These are phyloP conservation scores for Channa maculata DNA, from an alignment of 2,113 vertebrate genomes.

Conservation along the genomic window DNA sequence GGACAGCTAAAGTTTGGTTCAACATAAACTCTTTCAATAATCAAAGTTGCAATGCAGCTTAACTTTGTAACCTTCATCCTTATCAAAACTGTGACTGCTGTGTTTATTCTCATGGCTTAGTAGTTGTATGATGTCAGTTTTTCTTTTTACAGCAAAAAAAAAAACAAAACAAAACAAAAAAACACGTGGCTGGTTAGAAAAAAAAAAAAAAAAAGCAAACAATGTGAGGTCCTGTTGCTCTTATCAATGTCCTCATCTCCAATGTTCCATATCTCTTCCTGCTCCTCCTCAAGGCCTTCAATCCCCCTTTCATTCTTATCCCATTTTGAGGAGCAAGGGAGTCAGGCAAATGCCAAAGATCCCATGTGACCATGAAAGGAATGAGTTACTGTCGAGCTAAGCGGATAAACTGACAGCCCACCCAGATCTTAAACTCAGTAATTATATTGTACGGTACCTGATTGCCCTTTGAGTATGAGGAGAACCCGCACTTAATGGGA, in stretches of 20 bases:
- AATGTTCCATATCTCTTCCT: conserved; percentile 21
- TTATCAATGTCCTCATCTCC: conserved; percentile 48
- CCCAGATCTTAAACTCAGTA: conserved; percentile 8
- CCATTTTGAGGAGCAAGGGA: conserved; percentile 7
- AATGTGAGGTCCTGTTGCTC: conserved; percentile 31
- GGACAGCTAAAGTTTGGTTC: background rate
- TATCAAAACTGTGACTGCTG: background rate
- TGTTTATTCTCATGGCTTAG: background rate
- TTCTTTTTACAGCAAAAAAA: background rate
- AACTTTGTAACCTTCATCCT: background rate
- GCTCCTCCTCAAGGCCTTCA: conserved; percentile 36
- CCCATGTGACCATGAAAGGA: conserved; percentile 17
- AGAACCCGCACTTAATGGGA: background rate
- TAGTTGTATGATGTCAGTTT: background rate
- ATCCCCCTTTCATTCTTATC: background rate
- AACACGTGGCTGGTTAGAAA: conserved; percentile 3
- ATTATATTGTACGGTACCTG: background rate
- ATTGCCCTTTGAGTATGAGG: background rate
- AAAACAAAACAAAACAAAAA: background rate
- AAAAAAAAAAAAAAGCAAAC: conserved; percentile 20
- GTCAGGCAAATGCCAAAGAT: background rate
- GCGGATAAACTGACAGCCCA: background rate
- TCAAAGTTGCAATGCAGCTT: too few relatives aligned
- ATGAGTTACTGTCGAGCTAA: background rate
- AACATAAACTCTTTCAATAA: too few relatives aligned